Percentiles rank a stretch among this genome's conserved stretches.
phyloP scores from a whole-genome alignment of 2,888 invertebrate genomes.

The Dryadula phaetusa region DNA sequence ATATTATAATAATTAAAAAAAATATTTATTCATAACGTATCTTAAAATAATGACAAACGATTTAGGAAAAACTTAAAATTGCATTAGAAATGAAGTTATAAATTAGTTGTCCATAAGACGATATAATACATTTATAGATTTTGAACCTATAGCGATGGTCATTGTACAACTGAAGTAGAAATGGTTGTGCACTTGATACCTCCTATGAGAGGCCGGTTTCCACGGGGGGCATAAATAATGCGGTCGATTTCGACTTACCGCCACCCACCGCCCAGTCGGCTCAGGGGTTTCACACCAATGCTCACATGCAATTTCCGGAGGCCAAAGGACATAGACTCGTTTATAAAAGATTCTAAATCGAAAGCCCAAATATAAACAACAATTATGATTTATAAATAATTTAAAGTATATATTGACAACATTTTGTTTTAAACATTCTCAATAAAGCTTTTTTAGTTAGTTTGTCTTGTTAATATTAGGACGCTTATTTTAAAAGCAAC shows the following conservation, averaged over 20 bases:
- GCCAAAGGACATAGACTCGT: constrained; percentile 36
- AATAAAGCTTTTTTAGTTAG: too few species aligned
- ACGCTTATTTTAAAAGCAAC: too few species aligned
- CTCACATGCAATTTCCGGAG: constrained; percentile 43
- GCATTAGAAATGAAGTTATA: too few species aligned
- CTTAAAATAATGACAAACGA: too few species aligned
- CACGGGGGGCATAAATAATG: constrained; percentile 43
- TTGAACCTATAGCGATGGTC: too few species aligned
- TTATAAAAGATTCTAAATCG: constrained; percentile 31
- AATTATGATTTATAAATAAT: not conserved
- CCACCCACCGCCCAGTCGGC: constrained; percentile 36
- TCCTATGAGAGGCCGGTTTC: constrained; percentile 35
- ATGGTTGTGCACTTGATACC: constrained; percentile 11
- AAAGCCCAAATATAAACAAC: constrained; percentile 5
- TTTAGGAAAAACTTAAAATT: too few species aligned
- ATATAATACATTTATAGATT: too few species aligned
- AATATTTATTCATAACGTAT: too few species aligned
- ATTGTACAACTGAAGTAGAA: not conserved
- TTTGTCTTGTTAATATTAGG: not conserved
- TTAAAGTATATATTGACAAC: not conserved
- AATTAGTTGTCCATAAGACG: too few species aligned
- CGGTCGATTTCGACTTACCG: constrained; percentile 33
- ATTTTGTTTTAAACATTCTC: too few species aligned
- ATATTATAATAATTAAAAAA: too few species aligned
- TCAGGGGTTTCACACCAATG: constrained; percentile 30